These are phyloP conservation scores for Temnothorax curvispinosus DNA, from an alignment of 1,140 invertebrate species.

Conservation along the genomic window DNA sequence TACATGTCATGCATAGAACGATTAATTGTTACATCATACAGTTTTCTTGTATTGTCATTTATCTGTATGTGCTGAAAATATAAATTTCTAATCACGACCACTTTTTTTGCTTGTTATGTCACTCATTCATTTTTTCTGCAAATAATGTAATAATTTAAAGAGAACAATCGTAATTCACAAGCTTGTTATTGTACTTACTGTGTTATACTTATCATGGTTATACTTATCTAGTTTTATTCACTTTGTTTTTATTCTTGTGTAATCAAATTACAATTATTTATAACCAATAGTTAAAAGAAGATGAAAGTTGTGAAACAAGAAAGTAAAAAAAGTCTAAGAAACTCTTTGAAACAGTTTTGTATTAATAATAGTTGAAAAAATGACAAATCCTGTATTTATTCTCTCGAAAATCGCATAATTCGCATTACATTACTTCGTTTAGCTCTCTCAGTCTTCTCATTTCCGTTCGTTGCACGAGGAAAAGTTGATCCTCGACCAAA, in stretches of 20 bases:
- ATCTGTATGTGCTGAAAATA: not conserved
- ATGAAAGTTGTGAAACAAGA: not conserved
- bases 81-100: not conserved
- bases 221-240: not conserved
- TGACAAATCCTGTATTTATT: slow-evolving; percentile 4
- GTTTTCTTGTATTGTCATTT: not conserved
- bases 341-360: not conserved
- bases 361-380: slow-evolving; percentile 27
- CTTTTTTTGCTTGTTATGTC: not conserved
- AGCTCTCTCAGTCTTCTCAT: not conserved
- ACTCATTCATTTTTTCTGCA: too few species aligned
- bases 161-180: too few species aligned
- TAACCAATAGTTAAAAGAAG: not conserved
- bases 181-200: not conserved
- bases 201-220: not conserved
- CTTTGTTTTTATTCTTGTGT: not conserved
- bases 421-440: slow-evolving; percentile 8
- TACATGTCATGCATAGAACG: not conserved
- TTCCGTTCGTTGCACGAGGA: not conserved
- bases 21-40: not conserved
- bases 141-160: not conserved
- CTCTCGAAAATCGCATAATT: slow-evolving; percentile 5
- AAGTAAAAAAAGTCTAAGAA: not conserved
- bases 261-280: not conserved
- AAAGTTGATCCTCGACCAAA: slow-evolving; percentile 24